phyloP scores from a whole-genome alignment of 37 sponge, comb jelly and placozoan genomes.

The Cliona cf. orientalis region DNA sequence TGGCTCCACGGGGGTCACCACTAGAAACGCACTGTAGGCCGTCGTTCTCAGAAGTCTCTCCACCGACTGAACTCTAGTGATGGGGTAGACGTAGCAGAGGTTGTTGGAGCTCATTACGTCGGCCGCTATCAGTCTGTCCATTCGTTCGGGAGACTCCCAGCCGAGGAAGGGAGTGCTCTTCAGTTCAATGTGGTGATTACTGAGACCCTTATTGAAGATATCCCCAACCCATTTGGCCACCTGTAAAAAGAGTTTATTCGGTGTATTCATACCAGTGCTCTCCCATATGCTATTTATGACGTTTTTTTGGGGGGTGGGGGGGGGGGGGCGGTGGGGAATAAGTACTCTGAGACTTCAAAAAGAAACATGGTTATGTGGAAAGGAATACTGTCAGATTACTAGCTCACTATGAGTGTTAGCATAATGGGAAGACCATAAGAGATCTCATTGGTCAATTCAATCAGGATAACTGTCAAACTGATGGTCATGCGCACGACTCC shows the following conservation, averaged over 20 bases:
- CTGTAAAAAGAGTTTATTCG: slow-evolving; percentile 38
- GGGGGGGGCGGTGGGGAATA: too few relatives aligned
- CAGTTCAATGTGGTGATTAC: slow-evolving; percentile 88
- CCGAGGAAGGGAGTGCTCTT: slow-evolving; percentile 83
- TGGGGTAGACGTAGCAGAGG: slow-evolving; percentile 69
- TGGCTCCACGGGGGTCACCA: slow-evolving; percentile 45
- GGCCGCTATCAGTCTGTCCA: slow-evolving; percentile 80
- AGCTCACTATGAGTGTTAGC: slow-evolving; percentile 87
- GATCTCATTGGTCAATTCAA: slow-evolving; percentile 96
- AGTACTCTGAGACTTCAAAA: too few relatives aligned
- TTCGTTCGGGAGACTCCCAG: slow-evolving; percentile 78
- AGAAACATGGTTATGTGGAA: too few relatives aligned
- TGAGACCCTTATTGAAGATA: slow-evolving; percentile 87
- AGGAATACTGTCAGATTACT: too few relatives aligned
- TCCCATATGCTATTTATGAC: too few relatives aligned
- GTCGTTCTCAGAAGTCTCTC: slow-evolving; percentile 55
- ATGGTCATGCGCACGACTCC: slow-evolving; percentile 99
- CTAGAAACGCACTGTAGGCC: slow-evolving; percentile 76
- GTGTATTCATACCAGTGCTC: too few relatives aligned
- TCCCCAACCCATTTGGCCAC: slow-evolving; percentile 99
- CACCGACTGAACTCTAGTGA: slow-evolving; percentile 59
- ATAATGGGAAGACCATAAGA: slow-evolving; percentile 95
- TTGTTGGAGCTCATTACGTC: slow-evolving; percentile 79
- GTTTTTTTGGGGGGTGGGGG: too few relatives aligned
- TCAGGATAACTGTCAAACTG: slow-evolving; percentile 96